Conservation (phyloP, 2,797 vertebrate species). For the Masticophis lateralis region DNA sequence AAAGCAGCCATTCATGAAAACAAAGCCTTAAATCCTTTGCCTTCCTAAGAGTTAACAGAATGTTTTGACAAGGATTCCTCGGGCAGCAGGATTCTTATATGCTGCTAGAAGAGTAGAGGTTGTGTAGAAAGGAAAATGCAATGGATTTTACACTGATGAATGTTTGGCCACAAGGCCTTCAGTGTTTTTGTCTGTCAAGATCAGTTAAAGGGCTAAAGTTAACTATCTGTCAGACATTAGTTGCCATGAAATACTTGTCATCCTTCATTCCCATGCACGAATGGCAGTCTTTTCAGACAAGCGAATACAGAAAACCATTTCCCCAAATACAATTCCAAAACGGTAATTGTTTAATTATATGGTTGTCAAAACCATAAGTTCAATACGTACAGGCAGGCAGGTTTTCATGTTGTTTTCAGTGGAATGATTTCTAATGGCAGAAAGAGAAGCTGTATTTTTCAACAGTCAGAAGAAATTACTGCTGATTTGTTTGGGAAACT, state of each 20-base stretch:
- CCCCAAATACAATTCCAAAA: background rate
- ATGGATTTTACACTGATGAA: background rate
- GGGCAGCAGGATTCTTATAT: background rate
- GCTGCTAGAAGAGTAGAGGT: background rate
- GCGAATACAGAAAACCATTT: constrained; percentile 6
- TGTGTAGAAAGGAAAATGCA: constrained; percentile 9
- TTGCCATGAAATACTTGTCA: constrained; percentile 17
- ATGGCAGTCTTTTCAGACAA: constrained; percentile 18
- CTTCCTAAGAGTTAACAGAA: constrained; percentile 13
- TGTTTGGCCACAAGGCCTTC: background rate
- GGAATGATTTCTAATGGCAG: background rate
- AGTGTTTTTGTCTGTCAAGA: background rate
- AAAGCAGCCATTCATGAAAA: background rate
- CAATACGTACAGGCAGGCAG: rapidly evolving
- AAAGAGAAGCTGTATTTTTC: background rate
- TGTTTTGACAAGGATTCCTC: constrained; percentile 1
- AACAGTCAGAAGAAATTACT: constrained; percentile 13
- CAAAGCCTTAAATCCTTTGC: background rate
- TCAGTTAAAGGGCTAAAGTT: background rate
- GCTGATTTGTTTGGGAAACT: background rate
- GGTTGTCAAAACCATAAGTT: background rate
- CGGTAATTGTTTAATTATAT: background rate
- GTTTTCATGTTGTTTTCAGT: constrained; percentile 1
- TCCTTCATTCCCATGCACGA: constrained; percentile 9
- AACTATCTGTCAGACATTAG: background rate